Conservation (phyloP, 2,888 invertebrate species). For the Nysson spinosus region DNA sequence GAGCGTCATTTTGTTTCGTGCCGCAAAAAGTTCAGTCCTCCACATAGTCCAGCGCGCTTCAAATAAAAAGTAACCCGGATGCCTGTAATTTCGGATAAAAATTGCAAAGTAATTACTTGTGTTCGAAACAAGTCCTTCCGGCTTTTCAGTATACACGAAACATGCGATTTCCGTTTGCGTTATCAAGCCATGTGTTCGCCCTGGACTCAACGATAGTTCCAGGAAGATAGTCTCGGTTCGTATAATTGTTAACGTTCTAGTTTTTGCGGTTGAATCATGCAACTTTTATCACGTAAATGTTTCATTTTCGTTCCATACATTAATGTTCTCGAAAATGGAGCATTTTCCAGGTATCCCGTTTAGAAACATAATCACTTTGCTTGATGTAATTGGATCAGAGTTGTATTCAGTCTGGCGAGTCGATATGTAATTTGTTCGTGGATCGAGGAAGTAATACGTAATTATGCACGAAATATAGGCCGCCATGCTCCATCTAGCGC, state of each 20-base stretch:
- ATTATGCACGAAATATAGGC: slow-evolving; percentile 21
- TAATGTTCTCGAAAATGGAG: no score
- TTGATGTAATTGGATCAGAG: no score
- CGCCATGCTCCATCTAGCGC: slow-evolving; percentile 4
- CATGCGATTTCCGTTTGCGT: slow-evolving; percentile 27
- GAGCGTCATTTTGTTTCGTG: not conserved
- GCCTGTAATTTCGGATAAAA: slow-evolving; percentile 9
- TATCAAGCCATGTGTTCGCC: slow-evolving; percentile 25
- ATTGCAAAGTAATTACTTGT: not conserved
- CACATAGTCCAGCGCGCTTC: not conserved
- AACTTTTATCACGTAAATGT: no score
- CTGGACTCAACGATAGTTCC: no score
- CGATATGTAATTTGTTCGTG: not conserved
- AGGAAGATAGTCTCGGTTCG: no score
- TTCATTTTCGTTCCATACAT: no score
- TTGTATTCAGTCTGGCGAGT: no score
- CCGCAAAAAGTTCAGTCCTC: not conserved
- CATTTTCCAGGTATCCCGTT: no score
- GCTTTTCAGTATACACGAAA: slow-evolving; percentile 15
- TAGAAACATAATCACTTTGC: no score
- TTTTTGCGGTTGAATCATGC: no score
- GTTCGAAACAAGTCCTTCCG: slow-evolving; percentile 6
- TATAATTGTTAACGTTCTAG: no score
- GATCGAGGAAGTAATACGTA: not conserved
- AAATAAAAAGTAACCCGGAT: slow-evolving; percentile 15